phyloP scores from a whole-genome alignment of 2,888 invertebrate species.

The Agonopterix heracliana region DNA sequence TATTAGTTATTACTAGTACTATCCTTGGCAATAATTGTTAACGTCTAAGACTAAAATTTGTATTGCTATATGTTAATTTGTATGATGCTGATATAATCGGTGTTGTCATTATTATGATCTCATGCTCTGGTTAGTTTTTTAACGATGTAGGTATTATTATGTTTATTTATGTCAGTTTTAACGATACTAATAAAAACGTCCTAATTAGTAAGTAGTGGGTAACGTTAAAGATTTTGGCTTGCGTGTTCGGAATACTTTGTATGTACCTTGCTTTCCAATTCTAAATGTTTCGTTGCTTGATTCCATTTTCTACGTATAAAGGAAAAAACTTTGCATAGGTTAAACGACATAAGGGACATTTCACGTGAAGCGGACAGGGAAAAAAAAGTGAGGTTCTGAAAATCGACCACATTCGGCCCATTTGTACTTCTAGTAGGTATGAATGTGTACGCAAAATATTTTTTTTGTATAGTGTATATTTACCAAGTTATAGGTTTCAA shows the following conservation, averaged over 20 bases:
- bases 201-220: not conserved
- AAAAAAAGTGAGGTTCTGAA: too few species aligned
- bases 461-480: too few species aligned
- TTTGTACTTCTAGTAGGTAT: too few species aligned
- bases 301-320: too few species aligned
- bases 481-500: too few species aligned
- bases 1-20: conserved; percentile 9
- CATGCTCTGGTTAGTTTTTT: conserved; percentile 24
- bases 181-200: not conserved
- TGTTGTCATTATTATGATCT: conserved; percentile 40
- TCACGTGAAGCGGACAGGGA: too few species aligned
- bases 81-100: conserved; percentile 36
- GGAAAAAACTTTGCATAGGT: too few species aligned
- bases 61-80: conserved; percentile 19
- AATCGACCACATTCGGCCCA: too few species aligned
- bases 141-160: conserved; percentile 11
- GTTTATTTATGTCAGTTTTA: not conserved
- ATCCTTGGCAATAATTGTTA: conserved; percentile 30
- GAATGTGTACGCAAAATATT: too few species aligned
- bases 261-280: not conserved
- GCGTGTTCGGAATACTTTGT: conserved; percentile 1
- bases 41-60: conserved; percentile 27
- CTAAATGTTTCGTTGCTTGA: not conserved
- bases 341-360: too few species aligned
- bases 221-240: conserved; percentile 2